Evolutionary conservation across 2,797 vertebrate species (phyloP).

Genomic region (Mormyrus proboscirostris): DNA sequence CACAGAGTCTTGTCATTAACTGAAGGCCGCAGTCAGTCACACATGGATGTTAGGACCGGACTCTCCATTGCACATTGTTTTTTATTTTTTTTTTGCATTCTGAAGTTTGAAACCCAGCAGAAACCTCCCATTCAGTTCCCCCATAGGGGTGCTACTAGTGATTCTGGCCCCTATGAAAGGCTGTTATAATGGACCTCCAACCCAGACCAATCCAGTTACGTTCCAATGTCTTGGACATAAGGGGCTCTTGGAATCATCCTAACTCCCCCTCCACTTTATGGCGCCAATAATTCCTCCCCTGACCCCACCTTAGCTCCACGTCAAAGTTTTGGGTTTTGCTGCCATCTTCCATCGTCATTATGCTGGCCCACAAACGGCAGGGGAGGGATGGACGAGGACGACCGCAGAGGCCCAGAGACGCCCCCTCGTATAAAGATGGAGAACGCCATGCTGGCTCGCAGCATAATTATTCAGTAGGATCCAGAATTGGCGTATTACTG

Average conservation of each 20-base stretch:
- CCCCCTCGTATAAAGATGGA: neutral
- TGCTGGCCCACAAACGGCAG: neutral
- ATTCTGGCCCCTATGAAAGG: neutral
- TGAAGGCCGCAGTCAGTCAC: neutral
- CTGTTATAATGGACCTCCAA: neutral
- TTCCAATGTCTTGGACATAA: neutral
- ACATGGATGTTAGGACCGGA: neutral
- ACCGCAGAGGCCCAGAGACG: neutral
- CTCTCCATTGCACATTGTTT: neutral
- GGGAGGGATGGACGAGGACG: neutral
- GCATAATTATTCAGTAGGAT: neutral
- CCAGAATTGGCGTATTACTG: neutral
- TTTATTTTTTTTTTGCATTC: neutral
- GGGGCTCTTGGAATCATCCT: neutral
- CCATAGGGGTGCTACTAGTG: neutral
- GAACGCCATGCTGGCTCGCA: neutral
- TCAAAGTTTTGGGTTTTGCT: neutral
- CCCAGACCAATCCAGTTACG: neutral
- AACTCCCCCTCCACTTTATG: neutral
- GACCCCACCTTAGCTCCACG: neutral
- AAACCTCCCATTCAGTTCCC: neutral
- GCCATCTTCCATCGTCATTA: neutral
- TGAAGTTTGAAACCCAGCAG: neutral
- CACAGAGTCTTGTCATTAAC: neutral
- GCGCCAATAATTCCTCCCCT: neutral